phyloP scores from a whole-genome alignment of 2,797 vertebrate genomes.

The Platalea minor region DNA sequence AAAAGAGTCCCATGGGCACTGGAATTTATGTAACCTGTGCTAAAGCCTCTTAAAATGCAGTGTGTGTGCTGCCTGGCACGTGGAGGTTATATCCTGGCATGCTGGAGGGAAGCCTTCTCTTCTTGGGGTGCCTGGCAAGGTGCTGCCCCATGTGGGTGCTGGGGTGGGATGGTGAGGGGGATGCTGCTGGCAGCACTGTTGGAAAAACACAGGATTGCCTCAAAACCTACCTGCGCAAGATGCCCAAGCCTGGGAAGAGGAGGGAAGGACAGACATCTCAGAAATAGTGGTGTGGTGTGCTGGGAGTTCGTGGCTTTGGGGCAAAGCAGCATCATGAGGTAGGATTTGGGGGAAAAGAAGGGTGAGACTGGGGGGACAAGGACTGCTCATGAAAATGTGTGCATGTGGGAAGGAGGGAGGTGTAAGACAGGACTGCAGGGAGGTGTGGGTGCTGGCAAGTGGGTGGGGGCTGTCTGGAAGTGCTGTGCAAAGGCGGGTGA shows the following conservation, averaged over 20 bases:
- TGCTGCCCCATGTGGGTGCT: background rate
- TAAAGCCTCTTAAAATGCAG: background rate
- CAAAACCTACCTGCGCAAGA: background rate
- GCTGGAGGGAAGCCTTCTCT: background rate
- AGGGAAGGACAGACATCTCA: background rate
- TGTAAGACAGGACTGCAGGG: fast-evolving
- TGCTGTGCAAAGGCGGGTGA: fast-evolving
- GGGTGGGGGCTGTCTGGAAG: background rate
- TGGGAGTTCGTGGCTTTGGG: background rate
- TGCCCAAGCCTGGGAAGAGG: background rate
- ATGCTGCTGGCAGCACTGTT: background rate
- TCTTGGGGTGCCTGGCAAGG: background rate
- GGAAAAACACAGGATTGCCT: background rate
- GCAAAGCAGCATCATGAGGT: background rate
- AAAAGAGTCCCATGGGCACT: background rate
- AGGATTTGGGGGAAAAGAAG: background rate
- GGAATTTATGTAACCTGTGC: background rate
- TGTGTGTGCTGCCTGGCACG: background rate
- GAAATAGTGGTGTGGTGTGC: background rate
- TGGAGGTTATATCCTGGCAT: background rate
- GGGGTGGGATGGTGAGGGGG: background rate
- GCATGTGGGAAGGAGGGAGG: background rate
- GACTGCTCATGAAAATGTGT: fast-evolving
- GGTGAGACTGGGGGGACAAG: background rate
- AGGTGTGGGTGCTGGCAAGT: background rate